Percentiles rank a stretch among this genome's conserved stretches.
These are phyloP conservation scores for Phyllopteryx taeniolatus DNA, from an alignment of 2,113 vertebrate species.

Conservation along the genomic window DNA sequence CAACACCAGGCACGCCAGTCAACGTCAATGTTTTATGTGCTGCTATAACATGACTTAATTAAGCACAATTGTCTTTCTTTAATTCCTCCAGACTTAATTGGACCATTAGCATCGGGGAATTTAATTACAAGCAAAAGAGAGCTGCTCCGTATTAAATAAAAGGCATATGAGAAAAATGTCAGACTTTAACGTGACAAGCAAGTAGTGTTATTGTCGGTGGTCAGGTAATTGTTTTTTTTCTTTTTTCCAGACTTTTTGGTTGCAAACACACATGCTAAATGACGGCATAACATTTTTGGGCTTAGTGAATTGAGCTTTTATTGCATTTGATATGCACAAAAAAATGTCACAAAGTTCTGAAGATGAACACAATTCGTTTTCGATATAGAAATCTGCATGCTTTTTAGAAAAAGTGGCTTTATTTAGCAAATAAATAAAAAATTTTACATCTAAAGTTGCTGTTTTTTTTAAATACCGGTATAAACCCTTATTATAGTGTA, in stretches of 20 bases:
- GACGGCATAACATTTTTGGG: not conserved
- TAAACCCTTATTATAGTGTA: too few species aligned
- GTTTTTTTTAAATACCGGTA: too few species aligned
- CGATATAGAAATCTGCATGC: too few species aligned
- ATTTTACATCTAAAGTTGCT: too few species aligned
- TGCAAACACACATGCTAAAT: not conserved
- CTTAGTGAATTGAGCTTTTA: not conserved
- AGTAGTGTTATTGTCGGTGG: not conserved
- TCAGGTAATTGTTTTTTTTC: not conserved
- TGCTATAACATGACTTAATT: conserved; percentile 56
- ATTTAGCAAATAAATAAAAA: too few species aligned
- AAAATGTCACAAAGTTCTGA: too few species aligned
- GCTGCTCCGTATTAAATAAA: conserved; percentile 48
- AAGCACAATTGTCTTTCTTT: conserved; percentile 53
- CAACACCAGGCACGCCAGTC: conserved; percentile 3
- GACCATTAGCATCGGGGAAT: conserved; percentile 60
- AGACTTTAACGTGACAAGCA: not conserved
- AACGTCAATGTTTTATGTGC: conserved; percentile 47
- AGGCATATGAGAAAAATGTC: conserved; percentile 33
- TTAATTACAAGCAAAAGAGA: conserved; percentile 52
- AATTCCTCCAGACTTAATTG: conserved; percentile 59
- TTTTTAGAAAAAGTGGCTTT: too few species aligned
- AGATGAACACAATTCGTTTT: too few species aligned
- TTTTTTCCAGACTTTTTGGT: not conserved
- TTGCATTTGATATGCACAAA: not conserved